phyloP scores from a whole-genome alignment of 2,797 vertebrate genomes.

The Hyperoplus immaculatus region DNA sequence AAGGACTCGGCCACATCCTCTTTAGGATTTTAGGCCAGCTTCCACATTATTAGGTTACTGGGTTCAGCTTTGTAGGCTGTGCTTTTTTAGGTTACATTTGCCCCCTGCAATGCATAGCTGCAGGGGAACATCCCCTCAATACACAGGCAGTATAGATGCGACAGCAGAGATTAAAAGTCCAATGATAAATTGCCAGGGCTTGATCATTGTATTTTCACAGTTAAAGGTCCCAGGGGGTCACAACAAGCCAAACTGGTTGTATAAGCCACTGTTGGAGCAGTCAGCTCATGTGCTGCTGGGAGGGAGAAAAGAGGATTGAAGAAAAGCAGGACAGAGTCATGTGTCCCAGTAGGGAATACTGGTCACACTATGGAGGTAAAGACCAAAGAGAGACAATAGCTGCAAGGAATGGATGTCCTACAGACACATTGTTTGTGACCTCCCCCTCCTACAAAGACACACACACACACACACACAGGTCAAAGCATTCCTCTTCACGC shows the following conservation, averaged over 20 bases:
- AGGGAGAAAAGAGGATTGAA: slow-evolving; percentile 38
- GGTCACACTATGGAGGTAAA: slow-evolving; percentile 48
- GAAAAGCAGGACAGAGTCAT: slow-evolving; percentile 41
- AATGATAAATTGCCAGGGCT: not conserved
- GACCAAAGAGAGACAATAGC: slow-evolving; percentile 47
- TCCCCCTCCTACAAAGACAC: not conserved
- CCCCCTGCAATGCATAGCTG: not conserved
- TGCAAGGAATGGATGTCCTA: slow-evolving; percentile 46
- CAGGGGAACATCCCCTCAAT: slow-evolving; percentile 8
- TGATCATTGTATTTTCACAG: slow-evolving; percentile 24
- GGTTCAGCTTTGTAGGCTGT: slow-evolving; percentile 28
- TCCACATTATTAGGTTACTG: slow-evolving; percentile 26
- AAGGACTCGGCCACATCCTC: slow-evolving; percentile 30
- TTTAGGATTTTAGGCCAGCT: slow-evolving; percentile 38
- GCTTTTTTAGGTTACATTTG: slow-evolving; percentile 15
- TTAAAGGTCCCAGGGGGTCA: slow-evolving; percentile 8
- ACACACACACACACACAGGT: slow-evolving; percentile 27
- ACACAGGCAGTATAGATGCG: not conserved
- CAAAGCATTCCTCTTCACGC: slow-evolving; percentile 46
- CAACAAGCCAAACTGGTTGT: slow-evolving; percentile 19
- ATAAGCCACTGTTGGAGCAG: slow-evolving; percentile 16
- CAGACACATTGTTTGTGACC: slow-evolving; percentile 49
- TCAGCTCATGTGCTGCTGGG: slow-evolving; percentile 34
- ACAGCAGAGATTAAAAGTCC: slow-evolving; percentile 12
- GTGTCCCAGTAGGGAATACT: slow-evolving; percentile 38